A percentile compares a stretch with the other conserved stretches of the same genome.
These are phyloP conservation scores for Triplophysa dalaica DNA, from an alignment of 2,113 vertebrate genomes.

Conservation along the genomic window DNA sequence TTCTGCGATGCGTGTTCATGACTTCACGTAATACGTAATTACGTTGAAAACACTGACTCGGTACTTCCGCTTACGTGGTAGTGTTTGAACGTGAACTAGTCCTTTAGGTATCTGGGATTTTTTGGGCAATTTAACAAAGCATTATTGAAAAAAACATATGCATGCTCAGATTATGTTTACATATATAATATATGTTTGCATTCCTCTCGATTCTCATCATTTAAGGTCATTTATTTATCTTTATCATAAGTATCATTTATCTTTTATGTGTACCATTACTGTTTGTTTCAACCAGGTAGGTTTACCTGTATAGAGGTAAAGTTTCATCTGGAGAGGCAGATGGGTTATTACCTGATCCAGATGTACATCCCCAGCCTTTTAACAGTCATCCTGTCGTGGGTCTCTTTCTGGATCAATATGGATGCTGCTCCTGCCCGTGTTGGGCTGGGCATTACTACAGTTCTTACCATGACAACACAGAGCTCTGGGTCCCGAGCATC, in stretches of 20 bases:
- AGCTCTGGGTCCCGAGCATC: conserved; percentile 92
- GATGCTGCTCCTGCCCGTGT: conserved; percentile 89
- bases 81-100: too few species aligned
- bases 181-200: too few species aligned
- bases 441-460: conserved; percentile 91
- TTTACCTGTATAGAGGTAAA: conserved; percentile 96
- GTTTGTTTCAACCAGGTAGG: conserved; percentile 76
- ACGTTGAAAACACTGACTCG: too few species aligned
- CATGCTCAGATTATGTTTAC: too few species aligned
- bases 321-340: conserved; percentile 93
- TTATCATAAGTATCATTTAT: background rate
- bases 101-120: too few species aligned
- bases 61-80: too few species aligned
- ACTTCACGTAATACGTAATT: too few species aligned
- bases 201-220: too few species aligned
- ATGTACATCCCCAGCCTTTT: conserved; percentile 96
- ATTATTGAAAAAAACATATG: too few species aligned
- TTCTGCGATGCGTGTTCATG: too few species aligned
- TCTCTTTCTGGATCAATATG: conserved; percentile 98
- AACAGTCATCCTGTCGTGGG: conserved; percentile 94
- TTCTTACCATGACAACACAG: conserved; percentile 96
- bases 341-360: conserved; percentile 97
- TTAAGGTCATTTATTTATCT: too few species aligned
- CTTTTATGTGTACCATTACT: background rate
- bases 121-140: too few species aligned